Conservation (phyloP, 2,113 vertebrate species). For the Myotis brandtii region DNA sequence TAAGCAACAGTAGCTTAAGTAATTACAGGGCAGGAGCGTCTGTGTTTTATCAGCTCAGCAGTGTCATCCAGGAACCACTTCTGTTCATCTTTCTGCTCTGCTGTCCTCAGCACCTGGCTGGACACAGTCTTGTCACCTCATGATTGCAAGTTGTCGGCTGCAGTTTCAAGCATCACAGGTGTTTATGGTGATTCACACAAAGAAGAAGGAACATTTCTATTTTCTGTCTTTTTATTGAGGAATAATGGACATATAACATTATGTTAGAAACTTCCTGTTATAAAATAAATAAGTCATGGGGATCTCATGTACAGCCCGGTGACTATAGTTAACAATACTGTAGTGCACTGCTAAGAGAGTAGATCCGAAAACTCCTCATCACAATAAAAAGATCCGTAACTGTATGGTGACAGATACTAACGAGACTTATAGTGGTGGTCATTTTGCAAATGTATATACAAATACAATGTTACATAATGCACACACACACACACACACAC, state of each 20-base stretch:
- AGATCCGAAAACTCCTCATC: not conserved
- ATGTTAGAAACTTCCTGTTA: not conserved
- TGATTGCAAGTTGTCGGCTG: not conserved
- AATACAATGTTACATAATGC: not conserved
- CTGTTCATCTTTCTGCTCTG: not conserved
- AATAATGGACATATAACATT: not conserved
- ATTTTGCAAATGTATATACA: not conserved
- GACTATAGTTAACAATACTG: not conserved
- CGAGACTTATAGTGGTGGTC: not conserved
- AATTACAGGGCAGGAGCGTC: not conserved
- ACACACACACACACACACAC: too few species aligned
- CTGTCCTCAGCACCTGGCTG: not conserved
- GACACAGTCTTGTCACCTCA: not conserved
- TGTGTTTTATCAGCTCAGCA: not conserved
- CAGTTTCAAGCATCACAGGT: not conserved
- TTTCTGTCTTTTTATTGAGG: not conserved
- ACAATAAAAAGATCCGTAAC: not conserved
- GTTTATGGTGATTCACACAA: not conserved
- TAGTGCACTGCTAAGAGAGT: not conserved
- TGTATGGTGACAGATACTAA: not conserved
- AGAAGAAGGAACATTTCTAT: not conserved
- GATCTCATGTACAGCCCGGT: not conserved
- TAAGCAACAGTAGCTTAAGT: not conserved
- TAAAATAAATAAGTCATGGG: not conserved
- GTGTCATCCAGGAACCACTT: not conserved